Percentiles rank a stretch among this genome's conserved stretches.
Evolutionary conservation across 2,113 vertebrate genomes (phyloP).

Genomic region (Prionailurus bengalensis): DNA sequence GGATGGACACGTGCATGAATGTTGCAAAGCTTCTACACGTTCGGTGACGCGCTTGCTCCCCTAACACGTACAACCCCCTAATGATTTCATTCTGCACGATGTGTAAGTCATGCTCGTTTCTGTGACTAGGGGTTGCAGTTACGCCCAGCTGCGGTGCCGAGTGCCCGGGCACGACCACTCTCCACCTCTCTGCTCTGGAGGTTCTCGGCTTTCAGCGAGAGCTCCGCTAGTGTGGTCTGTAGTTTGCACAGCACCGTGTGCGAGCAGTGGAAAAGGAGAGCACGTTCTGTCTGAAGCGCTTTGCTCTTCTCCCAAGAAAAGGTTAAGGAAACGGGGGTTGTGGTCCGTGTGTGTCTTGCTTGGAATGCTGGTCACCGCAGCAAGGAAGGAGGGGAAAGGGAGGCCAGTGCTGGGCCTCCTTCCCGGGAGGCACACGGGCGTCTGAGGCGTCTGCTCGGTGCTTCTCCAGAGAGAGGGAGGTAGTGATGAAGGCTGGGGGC

Average conservation of each 20-base stretch:
- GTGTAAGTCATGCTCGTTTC: not conserved
- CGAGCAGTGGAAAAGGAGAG: not conserved
- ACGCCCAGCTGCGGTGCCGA: not conserved
- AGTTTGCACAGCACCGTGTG: not conserved
- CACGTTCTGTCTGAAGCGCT: not conserved
- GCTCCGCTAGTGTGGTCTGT: accelerated
- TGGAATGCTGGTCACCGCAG: not conserved
- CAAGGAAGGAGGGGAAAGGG: not conserved
- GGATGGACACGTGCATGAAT: accelerated
- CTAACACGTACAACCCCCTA: not conserved
- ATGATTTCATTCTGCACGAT: not conserved
- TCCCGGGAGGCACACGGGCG: accelerated
- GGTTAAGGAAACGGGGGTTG: not conserved
- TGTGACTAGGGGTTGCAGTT: not conserved
- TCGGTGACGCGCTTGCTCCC: not conserved
- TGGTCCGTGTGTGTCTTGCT: not conserved
- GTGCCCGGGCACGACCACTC: too few relatives aligned
- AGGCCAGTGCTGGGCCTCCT: not conserved
- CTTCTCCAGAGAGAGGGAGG: not conserved
- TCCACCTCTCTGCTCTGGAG: not conserved
- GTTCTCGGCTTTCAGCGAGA: not conserved
- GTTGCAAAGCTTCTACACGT: not conserved
- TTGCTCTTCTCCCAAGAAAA: not conserved
- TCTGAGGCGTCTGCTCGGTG: not conserved
- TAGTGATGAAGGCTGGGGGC: not conserved